Evolutionary conservation across 2,797 vertebrate genomes (phyloP), one percentile per base, ranked within the genome.

Genomic region (Eurystomus glaucurus): DNA sequence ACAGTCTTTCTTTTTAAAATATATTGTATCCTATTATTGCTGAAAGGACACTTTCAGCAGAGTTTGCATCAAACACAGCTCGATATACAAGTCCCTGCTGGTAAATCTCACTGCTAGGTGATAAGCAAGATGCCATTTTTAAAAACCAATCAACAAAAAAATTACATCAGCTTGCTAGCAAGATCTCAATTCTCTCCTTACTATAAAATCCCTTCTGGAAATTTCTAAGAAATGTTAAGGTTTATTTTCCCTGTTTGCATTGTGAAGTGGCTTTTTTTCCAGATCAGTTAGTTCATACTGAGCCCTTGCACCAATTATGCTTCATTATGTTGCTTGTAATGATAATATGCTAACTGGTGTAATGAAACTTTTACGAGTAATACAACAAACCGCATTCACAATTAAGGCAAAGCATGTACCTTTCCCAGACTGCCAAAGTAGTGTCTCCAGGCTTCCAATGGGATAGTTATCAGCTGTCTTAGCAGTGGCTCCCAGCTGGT

Each of bases 271-370:
- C 16, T 7, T 70, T 88, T 88, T 86, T 70, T 79, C 33, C 35
- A 60, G 68, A 77, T 41, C 45, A 83, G 1, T 87, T 89, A 82
- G 54, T 51, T 94, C 41, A 82, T 46, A 52, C 51, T 52, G 39
- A 91, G 86, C 51, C 22, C 52, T 45, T 74, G 55, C 76, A 72
- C 54, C 66, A 79, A 85, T 91, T 89, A 89, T 3, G 11, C n/a
- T 85, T 93, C 70, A 71, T 83, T 91, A 70, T 46, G 39, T 70
- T 94, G 66, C 75, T 85, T 91, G 81, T 64, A 83, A 77, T 43
- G 78, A 33, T 97, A 77, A 93, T 81, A 54, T 23, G 52, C 12
- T 85, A 68, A 83, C 31, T 54, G 48, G n/a, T 22, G 26, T 68
- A 94, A 90, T 68, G 61, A 82, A 93, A 93, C 64, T 77, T 94